A percentile compares a stretch with the other conserved stretches of the same genome.
These are phyloP conservation scores for Oncorhynchus gorbuscha DNA, from an alignment of 2,113 vertebrate genomes.

Conservation along the genomic window DNA sequence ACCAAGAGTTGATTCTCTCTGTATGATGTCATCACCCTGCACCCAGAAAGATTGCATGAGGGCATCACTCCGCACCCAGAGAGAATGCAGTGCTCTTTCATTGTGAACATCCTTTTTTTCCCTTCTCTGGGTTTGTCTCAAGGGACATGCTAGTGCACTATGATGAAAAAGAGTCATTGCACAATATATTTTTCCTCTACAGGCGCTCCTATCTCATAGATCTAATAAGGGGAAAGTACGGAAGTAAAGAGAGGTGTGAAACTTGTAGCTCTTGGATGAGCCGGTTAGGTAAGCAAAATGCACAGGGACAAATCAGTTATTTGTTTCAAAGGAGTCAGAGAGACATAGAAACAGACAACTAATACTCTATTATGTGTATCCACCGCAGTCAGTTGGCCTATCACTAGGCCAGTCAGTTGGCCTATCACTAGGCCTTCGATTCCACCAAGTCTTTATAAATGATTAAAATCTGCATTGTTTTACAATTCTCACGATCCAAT, in stretches of 20 bases:
- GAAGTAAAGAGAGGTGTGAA: neutral
- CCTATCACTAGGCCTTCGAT: neutral
- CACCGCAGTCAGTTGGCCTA: neutral
- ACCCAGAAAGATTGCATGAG: too few species aligned
- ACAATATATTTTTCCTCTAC: too few species aligned
- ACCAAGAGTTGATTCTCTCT: neutral
- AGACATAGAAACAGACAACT: constrained; percentile 29
- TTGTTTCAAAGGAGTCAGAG: constrained; percentile 23
- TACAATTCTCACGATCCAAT: constrained; percentile 11
- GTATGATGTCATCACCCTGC: too few species aligned
- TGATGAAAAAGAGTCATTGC: too few species aligned
- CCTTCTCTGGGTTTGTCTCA: too few species aligned
- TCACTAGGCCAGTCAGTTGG: too few species aligned
- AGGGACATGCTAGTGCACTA: too few species aligned
- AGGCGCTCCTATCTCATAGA: too few species aligned
- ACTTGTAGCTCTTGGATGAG: neutral
- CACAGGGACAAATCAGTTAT: constrained; percentile 25
- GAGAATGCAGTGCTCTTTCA: too few species aligned
- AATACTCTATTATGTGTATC: neutral
- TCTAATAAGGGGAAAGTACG: too few species aligned
- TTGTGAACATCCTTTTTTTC: too few species aligned
- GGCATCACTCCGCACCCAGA: too few species aligned
- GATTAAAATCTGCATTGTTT: constrained; percentile 30
- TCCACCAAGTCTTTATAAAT: constrained; percentile 27
- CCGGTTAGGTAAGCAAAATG: constrained; percentile 21